Evolutionary conservation across 2,113 vertebrate genomes (phyloP), one percentile per base, ranked within the genome.

Genomic region (Hemicordylus capensis): DNA sequence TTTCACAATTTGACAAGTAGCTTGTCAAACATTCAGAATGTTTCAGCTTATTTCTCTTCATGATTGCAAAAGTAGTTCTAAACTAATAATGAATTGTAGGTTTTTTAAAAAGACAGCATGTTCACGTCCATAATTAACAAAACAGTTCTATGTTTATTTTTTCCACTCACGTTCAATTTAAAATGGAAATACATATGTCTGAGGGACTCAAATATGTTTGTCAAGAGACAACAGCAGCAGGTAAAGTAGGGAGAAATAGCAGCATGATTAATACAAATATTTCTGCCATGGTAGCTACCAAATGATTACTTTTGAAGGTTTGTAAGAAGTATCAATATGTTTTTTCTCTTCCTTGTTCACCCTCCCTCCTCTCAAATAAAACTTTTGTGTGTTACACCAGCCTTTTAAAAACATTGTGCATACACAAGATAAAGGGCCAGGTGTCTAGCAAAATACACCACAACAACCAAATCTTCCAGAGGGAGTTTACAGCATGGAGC

Each of bases 131-230:
- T 87, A 91, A 88, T 91, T 92, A 90, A 69, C 88, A 89, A 89
- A 59, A 84, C 89, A 85, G 83, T 89, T 88, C 59, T 84, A 85
- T 90, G 82, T 92, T 95, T 94, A 87, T 91, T 92, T 94, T 79
- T 93, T 92, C 42, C 85, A 89, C 26, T 90, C 76, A 85, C 84
- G 80, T 87, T 87, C 90, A 93, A 91, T 92, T 90, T 91, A 90
- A 92, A 91, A 75, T 85, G 84, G 91, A 95, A 94, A 90, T 94
- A 92, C 89, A 79, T 94, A 91, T 92, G 88, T 93, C 91, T 93
- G 69, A 26, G 83, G 92, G 88, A 90, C 85, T 93, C 77, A 85
- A 91, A 90, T 59, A 94, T 34, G 85, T 90, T 90, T 84, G 91
- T 91, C 84, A 91, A 89, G 78, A 85, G 44, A 89, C 86, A 92